A percentile compares a stretch with the other conserved stretches of the same genome.
Conservation (phyloP, 2,113 vertebrate species). For the Synodontis membranacea region DNA sequence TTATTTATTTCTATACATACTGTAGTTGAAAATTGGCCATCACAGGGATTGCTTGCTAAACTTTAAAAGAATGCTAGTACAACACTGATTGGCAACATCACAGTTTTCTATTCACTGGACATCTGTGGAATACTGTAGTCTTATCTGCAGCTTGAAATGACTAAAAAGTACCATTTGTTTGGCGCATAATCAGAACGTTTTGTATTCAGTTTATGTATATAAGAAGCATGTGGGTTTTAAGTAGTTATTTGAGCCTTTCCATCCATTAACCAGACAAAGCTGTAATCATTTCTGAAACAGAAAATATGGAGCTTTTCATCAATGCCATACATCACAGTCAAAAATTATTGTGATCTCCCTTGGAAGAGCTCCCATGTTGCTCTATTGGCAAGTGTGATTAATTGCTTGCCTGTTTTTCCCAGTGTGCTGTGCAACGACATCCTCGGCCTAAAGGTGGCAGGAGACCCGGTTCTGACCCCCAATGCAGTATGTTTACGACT, state of each 20-base stretch:
- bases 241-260: not conserved
- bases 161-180: slow-evolving; percentile 7
- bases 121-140: not conserved
- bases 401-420: slow-evolving; percentile 30
- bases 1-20: not conserved
- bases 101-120: not conserved
- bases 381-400: not conserved
- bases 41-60: not conserved
- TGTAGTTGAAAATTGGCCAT: not conserved
- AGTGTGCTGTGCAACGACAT: slow-evolving; percentile 88
- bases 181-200: slow-evolving; percentile 8
- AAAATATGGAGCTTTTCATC: not conserved
- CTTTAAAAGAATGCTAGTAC: not conserved
- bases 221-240: slow-evolving; percentile 4
- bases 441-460: slow-evolving; percentile 85
- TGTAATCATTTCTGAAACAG: slow-evolving; percentile 9
- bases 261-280: slow-evolving; percentile 6
- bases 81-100: not conserved
- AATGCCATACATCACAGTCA: slow-evolving; percentile 7
- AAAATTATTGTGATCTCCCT: not conserved
- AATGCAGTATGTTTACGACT: slow-evolving; percentile 85
- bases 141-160: slow-evolving; percentile 1
- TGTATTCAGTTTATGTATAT: slow-evolving; percentile 4
- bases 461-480: slow-evolving; percentile 84
- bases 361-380: slow-evolving; percentile 23